These are phyloP conservation scores for Aurelia coerulea DNA, from an alignment of 30 jellyfish, hydroid and myxozoan species.

Conservation along the genomic window DNA sequence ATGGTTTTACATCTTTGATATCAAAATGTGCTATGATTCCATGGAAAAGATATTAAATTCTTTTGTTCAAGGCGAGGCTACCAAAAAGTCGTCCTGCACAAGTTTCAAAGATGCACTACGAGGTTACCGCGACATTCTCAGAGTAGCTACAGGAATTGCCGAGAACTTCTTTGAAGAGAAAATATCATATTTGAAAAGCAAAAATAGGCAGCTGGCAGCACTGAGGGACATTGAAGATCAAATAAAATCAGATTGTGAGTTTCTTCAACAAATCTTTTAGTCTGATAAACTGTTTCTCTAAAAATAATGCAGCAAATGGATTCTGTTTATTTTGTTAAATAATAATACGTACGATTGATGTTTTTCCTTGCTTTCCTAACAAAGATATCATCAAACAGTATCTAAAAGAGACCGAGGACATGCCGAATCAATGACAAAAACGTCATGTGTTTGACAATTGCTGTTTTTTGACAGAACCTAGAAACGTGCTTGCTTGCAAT, in stretches of 20 bases:
- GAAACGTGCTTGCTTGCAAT: no score
- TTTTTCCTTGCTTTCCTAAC: no score
- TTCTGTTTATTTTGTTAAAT: not conserved
- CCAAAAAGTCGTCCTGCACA: slow-evolving; percentile 65
- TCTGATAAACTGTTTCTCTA: not conserved
- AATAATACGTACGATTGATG: no score
- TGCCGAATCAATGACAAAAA: no score
- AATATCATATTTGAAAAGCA: slow-evolving; percentile 71
- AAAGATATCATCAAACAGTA: no score
- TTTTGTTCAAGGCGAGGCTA: not conserved
- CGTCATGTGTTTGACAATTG: no score
- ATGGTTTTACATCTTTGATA: no score
- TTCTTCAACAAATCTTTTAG: not conserved
- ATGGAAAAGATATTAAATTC: not conserved
- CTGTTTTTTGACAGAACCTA: no score
- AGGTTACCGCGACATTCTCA: slow-evolving; percentile 61
- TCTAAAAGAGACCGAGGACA: no score
- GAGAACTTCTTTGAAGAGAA: slow-evolving; percentile 90
- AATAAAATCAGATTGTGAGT: slow-evolving; percentile 88
- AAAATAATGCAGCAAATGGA: not conserved
- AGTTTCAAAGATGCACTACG: slow-evolving; percentile 42
- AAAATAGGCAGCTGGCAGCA: slow-evolving; percentile 81
- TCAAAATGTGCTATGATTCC: no score
- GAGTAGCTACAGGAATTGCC: slow-evolving; percentile 68
- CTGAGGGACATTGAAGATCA: slow-evolving; percentile 89